These are phyloP conservation scores for Cataglyphis cursor DNA, from an alignment of 2,888 invertebrate genomes.

Conservation along the genomic window DNA sequence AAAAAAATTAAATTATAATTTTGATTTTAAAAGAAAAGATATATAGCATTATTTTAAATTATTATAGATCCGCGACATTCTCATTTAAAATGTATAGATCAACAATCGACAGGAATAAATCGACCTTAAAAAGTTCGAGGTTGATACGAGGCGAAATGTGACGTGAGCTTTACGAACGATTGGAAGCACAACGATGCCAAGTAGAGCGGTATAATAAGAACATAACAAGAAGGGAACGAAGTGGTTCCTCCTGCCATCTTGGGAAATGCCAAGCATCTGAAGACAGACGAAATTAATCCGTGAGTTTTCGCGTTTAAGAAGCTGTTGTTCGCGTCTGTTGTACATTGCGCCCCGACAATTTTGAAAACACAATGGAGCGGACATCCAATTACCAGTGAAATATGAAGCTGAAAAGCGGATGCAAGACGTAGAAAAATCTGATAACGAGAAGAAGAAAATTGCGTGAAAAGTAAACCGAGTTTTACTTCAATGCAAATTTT, in stretches of 20 bases:
- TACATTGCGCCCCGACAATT: not conserved
- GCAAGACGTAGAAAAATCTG: not conserved
- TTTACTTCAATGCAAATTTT: not conserved
- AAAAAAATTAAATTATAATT: not conserved
- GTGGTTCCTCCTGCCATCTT: slow-evolving; percentile 38
- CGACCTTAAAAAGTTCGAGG: slow-evolving; percentile 14
- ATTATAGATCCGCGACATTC: not conserved
- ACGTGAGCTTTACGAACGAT: slow-evolving; percentile 40
- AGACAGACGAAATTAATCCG: slow-evolving; percentile 43
- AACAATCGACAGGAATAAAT: slow-evolving; percentile 7
- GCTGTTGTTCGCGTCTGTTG: not conserved
- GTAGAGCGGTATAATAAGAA: slow-evolving; percentile 51
- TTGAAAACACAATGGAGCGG: not conserved
- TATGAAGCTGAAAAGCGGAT: too few species aligned
- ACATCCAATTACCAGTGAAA: slow-evolving; percentile 21
- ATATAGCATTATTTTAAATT: not conserved
- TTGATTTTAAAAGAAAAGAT: not conserved
- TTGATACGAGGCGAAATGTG: slow-evolving; percentile 13
- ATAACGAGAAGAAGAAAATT: not conserved
- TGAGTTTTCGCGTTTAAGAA: not conserved
- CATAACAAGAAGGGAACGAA: slow-evolving; percentile 44
- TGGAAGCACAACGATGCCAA: slow-evolving; percentile 42
- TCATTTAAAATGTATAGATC: not conserved
- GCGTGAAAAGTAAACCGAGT: not conserved
- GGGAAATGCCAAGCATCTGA: slow-evolving; percentile 25